Evolutionary conservation across 2,113 vertebrate genomes (phyloP).

Genomic region (Lampris megalopsis): DNA sequence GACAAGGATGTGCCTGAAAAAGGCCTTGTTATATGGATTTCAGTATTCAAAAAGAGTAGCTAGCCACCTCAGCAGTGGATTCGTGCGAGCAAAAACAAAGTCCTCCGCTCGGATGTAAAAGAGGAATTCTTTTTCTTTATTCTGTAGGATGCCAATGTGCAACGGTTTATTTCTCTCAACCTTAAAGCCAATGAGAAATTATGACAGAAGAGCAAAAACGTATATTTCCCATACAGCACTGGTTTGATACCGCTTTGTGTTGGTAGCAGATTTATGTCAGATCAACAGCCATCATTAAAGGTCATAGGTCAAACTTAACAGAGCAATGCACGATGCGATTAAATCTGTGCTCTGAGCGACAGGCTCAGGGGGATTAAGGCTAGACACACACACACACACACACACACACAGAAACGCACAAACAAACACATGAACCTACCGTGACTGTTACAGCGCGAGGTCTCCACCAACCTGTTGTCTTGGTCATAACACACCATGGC

Average conservation of each 20-base stretch:
- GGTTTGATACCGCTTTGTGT: not conserved
- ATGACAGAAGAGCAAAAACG: not conserved
- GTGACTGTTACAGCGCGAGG: conserved; percentile 94
- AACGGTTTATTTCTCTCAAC: conserved; percentile 22
- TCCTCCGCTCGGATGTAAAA: conserved; percentile 37
- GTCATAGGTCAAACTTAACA: conserved; percentile 26
- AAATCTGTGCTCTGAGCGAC: not conserved
- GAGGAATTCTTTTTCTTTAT: conserved; percentile 17
- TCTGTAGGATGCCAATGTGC: not conserved
- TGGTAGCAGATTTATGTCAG: conserved; percentile 26
- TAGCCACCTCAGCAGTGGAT: conserved; percentile 13
- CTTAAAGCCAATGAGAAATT: conserved; percentile 9
- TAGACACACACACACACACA: conserved; percentile 9
- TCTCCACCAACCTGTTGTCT: conserved; percentile 92
- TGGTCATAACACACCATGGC: conserved; percentile 98
- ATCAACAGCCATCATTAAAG: not conserved
- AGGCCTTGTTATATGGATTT: conserved; percentile 25
- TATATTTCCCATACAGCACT: not conserved
- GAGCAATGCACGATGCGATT: conserved; percentile 14
- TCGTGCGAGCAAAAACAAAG: conserved; percentile 28
- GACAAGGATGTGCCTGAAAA: conserved; percentile 36
- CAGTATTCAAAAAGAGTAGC: conserved; percentile 25
- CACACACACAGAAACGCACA: not conserved
- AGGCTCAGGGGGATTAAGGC: conserved; percentile 4
- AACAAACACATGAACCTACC: conserved; percentile 73